Evolutionary conservation across 2,888 invertebrate genomes (phyloP), one percentile per base, ranked within the genome.

Genomic region (Carcina quercana): DNA sequence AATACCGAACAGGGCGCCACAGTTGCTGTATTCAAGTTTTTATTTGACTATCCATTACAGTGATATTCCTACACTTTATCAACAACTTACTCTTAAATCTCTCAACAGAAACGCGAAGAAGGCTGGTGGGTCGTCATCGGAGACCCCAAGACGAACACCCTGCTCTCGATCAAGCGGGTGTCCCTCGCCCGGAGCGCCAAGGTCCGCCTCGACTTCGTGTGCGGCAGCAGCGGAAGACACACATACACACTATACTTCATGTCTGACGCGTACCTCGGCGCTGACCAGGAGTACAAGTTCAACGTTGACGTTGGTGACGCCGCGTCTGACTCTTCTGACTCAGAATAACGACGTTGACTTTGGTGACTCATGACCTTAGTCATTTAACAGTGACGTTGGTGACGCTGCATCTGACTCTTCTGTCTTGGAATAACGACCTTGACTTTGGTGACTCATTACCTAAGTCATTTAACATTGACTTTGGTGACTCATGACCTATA

Each of bases 61-160:
- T n/a, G n/a, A n/a, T n/a, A n/a, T n/a, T n/a, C n/a, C n/a, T n/a
- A n/a, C n/a, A n/a, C n/a, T 22, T 22, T 15, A 15, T n/a, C n/a
- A n/a, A n/a, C n/a, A n/a, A n/a, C n/a, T n/a, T n/a, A n/a, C n/a
- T n/a, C n/a, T n/a, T 13, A 11, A 30, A 24, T 34, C 25, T 30
- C 10, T 19, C 20, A 64, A 13, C 85, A 94, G 88, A 95, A 95
- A 88, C 90, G 95, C 30, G 95, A 95, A 63, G 95, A 95, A 70
- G 95, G 95, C 30, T 95, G 94, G 94, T 99, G 99, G 99, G 95
- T 99, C 21, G 98, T 99, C 6, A 95, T 99, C 47, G 99, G 99
- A 0, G 98, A 98, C 64, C 95, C 97, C 0, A 95, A 95, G 64
- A 88, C 89, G 15, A 99, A 99, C 84, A 95, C 96, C 0, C 83